Base-by-base conservation (phyloP, 2,888 invertebrate genomes). In the Monoplex corrugatus region DNA sequence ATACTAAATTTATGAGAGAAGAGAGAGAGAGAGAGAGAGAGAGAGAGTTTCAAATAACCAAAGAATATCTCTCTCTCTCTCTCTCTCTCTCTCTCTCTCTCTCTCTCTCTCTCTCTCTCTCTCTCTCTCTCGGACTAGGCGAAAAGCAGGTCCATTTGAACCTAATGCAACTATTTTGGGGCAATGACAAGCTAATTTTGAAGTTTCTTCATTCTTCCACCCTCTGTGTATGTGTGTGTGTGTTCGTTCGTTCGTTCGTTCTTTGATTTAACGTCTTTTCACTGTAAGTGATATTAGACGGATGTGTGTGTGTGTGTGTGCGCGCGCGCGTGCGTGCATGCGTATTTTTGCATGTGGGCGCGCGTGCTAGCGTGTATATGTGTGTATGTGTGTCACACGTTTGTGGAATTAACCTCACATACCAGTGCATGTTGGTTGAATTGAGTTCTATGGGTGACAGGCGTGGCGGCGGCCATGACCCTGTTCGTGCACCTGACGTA, bases 401-500 rank as follows among this genome's bases (percentile, higher is more conserved):
- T 10, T 19, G 50, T 50, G 68, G 8, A 50, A 50, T 50, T 28
- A 63, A 23, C 16, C 13, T 3, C 63, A 63, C 63, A 63, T 23
- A 63, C 16, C 63, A 23, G 13, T 28, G 16, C 23, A 63, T 63
- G 63, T 80, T 35, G 16, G 35, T 1, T 88, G 57, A 63, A 87
- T 82, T 88, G 45, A 75, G 50, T 50, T 8, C 28, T 68, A n/a
- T 87, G 44, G 40, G 57, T 92, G 92, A 10, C 91, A 95, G 95
- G 94, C 87, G 13, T 95, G 28, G 92, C 92, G 84, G 95, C 95
- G 0, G 90, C 91, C 8, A 63, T 94, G 1, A 93, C 95, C 2
- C 89, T 95, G 78, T 90, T 68, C 45, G 92, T 95, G 8, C 95
- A 95, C 89, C 72, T 95, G 2, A 89, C 91, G 68, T 94, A 94